Percentiles rank a stretch among this genome's conserved stretches.
phyloP scores from a whole-genome alignment of 2,113 vertebrate genomes.

The Dissostichus mawsoni region DNA sequence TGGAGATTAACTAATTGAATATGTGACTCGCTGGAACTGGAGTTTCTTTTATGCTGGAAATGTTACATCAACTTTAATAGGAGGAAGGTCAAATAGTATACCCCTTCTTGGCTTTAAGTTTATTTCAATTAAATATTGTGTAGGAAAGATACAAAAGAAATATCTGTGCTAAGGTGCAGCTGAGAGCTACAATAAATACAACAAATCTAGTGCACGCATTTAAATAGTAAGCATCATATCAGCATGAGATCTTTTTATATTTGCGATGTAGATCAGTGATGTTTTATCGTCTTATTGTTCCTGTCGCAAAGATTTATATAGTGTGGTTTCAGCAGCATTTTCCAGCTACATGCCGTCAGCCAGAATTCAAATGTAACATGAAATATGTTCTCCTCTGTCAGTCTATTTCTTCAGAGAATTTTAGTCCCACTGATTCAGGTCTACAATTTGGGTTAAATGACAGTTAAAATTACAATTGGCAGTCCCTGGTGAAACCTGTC shows the following conservation, averaged over 20 bases:
- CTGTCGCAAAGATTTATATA: conserved; percentile 49
- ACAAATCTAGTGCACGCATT: background rate
- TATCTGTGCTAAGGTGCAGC: background rate
- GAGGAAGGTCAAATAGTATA: background rate
- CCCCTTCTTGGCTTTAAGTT: background rate
- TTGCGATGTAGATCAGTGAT: conserved; percentile 32
- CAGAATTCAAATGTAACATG: conserved; percentile 86
- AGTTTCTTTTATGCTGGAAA: conserved; percentile 35
- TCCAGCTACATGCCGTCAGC: conserved; percentile 42
- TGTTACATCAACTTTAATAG: background rate
- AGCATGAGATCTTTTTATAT: conserved; percentile 28
- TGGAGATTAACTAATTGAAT: conserved; percentile 74
- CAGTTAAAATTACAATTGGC: conserved; percentile 95
- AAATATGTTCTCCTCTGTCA: conserved; percentile 85
- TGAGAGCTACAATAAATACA: background rate
- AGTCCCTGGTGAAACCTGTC: conserved; percentile 92
- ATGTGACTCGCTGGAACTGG: conserved; percentile 57
- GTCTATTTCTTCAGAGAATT: conserved; percentile 86
- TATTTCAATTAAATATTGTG: background rate
- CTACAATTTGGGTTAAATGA: conserved; percentile 93
- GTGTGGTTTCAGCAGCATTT: conserved; percentile 51
- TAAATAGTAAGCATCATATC: conserved; percentile 25
- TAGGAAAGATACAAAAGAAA: background rate
- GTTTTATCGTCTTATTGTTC: conserved; percentile 46
- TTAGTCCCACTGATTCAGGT: conserved; percentile 87